Base-by-base conservation (phyloP, 2,888 invertebrate species). In the Desoria tigrina region DNA sequence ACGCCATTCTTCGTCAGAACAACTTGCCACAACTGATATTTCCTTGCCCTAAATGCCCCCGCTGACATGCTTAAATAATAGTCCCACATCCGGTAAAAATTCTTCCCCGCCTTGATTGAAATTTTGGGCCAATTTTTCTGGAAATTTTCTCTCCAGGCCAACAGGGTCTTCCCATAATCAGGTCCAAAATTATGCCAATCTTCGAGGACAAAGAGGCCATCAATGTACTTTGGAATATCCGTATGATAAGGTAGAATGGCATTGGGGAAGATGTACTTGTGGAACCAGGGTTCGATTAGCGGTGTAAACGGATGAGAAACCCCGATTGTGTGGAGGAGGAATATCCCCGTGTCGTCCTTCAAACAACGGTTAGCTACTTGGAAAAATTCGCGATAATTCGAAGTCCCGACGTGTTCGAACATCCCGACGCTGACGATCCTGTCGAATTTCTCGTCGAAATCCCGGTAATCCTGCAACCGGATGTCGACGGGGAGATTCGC, bases 251-350 rank as follows among this genome's bases (percentile, higher is more conserved):
- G 75, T n/a, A 75, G 66, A 23, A 70, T 67, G 26, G 68, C 75
- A 66, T 75, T 75, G 7, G 73, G 70, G 63, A 75, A 75, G 51
- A 75, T 75, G 61, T 75, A 73, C 32, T 68, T 72, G 63, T 73
- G 65, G 61, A 72, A 72, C 72, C 73, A 73, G 23, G 71, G 71
- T 42, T 75, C 75, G 11, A 71, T 73, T 4, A 69, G 39, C 14
- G 71, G 72, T 14, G 72, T 65, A 28, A 59, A 42, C 6, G 57
- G 49, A 42, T 73, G 65, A 39, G 66, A 64, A 9, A 71, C 69
- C 1, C 73, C 76, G 50, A 76, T 76, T 0, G 74, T 73, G 42
- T 76, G 76, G 1, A 76, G 58, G 9, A 74, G 66, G 37, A 75
- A 72, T 14, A 75, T 71, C 37, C 75, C 75, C n/a, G n/a, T n/a